These are phyloP conservation scores for Hestina assimilis DNA, from an alignment of 1,140 invertebrate genomes.

Conservation along the genomic window DNA sequence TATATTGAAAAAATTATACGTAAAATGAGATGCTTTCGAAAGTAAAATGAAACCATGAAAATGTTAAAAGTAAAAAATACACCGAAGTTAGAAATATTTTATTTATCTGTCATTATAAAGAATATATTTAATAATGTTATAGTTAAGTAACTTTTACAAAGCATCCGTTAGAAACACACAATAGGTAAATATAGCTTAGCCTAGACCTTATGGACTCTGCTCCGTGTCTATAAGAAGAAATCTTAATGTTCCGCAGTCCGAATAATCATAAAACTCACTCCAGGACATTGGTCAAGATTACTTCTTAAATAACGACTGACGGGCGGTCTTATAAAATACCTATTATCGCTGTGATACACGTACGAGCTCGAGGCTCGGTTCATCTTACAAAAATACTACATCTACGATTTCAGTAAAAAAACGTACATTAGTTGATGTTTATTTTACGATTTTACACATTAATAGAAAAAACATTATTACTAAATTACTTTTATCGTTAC, in stretches of 20 bases:
- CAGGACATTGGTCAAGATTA: constrained; percentile 35
- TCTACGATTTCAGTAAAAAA: constrained; percentile 74
- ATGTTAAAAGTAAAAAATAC: not conserved
- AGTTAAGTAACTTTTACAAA: constrained; percentile 33
- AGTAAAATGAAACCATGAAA: constrained; percentile 5
- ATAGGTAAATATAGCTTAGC: constrained; percentile 53
- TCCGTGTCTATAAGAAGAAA: constrained; percentile 49
- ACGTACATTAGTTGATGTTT: constrained; percentile 70
- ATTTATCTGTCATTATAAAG: too few species aligned
- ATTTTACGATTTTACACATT: constrained; percentile 67
- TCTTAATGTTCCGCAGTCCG: constrained; percentile 31
- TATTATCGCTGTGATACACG: constrained; percentile 77
- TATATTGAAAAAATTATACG: constrained; percentile 20
- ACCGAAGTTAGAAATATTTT: too few species aligned
- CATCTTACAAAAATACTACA: constrained; percentile 75
- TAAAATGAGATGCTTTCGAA: constrained; percentile 29
- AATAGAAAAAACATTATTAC: constrained; percentile 73
- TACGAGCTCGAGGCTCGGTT: constrained; percentile 56
- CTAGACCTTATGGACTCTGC: constrained; percentile 56
- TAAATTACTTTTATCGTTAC: constrained; percentile 71
- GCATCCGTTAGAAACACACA: constrained; percentile 57
- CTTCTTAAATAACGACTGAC: constrained; percentile 49
- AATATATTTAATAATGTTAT: not conserved
- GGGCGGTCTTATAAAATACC: constrained; percentile 57
- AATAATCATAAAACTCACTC: not conserved